Evolutionary conservation across 2,797 vertebrate genomes (phyloP).

Genomic region (Ataeniobius toweri): DNA sequence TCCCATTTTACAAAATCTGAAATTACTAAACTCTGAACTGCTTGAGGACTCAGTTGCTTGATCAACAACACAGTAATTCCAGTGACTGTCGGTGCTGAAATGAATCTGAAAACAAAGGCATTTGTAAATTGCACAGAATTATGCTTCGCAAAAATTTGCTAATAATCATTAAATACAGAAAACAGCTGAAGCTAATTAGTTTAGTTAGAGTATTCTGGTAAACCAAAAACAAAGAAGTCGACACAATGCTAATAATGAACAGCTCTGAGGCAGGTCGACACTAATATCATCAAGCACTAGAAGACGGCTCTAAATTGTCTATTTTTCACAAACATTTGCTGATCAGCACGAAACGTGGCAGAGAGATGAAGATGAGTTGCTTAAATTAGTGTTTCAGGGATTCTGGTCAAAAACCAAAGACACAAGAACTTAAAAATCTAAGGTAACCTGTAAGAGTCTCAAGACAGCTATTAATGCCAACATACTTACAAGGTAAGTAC

Average conservation of each 20-base stretch:
- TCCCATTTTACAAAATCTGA: not conserved
- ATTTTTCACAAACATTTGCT: slow-evolving; percentile 3
- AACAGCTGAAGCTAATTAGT: not conserved
- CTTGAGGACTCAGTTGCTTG: not conserved
- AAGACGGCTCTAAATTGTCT: not conserved
- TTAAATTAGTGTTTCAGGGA: not conserved
- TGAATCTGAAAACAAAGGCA: not conserved
- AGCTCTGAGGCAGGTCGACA: not conserved
- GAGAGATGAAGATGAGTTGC: not conserved
- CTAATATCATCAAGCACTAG: not conserved
- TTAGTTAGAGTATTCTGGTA: not conserved
- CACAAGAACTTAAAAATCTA: too few species aligned
- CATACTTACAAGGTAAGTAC: too few species aligned
- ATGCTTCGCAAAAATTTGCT: not conserved
- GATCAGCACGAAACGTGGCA: not conserved
- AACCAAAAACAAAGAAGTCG: not conserved
- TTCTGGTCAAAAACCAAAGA: not conserved
- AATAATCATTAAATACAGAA: not conserved
- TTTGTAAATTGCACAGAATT: not conserved
- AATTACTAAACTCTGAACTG: not conserved
- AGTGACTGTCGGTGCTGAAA: not conserved
- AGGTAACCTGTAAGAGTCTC: not conserved
- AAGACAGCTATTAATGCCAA: not conserved
- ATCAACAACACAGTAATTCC: not conserved
- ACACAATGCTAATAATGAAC: not conserved